Percentiles rank a stretch among this genome's conserved stretches.
Conservation (phyloP, 2,797 vertebrate genomes). For the Xiphorhynchus erythropygius region DNA sequence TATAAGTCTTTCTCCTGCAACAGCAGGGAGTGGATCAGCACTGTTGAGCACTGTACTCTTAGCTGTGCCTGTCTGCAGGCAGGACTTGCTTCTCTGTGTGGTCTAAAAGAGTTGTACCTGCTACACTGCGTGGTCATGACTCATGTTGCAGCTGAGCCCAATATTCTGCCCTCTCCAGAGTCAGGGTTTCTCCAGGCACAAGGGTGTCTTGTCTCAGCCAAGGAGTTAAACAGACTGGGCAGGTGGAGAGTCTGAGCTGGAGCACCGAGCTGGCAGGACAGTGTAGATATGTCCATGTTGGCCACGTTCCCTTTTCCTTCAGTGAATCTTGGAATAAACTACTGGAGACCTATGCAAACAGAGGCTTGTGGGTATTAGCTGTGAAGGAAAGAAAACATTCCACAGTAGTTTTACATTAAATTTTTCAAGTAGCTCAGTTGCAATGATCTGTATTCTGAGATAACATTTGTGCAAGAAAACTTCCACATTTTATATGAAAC, state of each 20-base stretch:
- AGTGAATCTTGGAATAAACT: background rate
- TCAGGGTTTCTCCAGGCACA: background rate
- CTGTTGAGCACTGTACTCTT: background rate
- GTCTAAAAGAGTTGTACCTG: background rate
- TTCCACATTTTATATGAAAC: background rate
- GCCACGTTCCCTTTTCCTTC: background rate
- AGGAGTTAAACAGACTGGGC: background rate
- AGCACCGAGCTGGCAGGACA: background rate
- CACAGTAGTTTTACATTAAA: background rate
- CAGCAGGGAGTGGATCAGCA: fast-evolving
- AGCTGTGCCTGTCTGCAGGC: background rate
- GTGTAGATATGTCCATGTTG: background rate
- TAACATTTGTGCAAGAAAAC: background rate
- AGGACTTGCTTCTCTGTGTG: background rate
- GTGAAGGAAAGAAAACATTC: background rate
- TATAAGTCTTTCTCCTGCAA: fast-evolving
- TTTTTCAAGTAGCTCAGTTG: background rate
- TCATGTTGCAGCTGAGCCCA: background rate
- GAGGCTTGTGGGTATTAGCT: background rate
- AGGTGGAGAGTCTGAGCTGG: background rate
- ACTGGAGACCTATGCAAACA: constrained; percentile 18
- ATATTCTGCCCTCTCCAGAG: background rate
- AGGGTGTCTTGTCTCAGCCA: constrained; percentile 13
- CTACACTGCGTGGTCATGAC: background rate
- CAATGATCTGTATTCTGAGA: background rate